Evolutionary conservation across 2,113 vertebrate genomes (phyloP).

Genomic region (Myotis yumanensis): DNA sequence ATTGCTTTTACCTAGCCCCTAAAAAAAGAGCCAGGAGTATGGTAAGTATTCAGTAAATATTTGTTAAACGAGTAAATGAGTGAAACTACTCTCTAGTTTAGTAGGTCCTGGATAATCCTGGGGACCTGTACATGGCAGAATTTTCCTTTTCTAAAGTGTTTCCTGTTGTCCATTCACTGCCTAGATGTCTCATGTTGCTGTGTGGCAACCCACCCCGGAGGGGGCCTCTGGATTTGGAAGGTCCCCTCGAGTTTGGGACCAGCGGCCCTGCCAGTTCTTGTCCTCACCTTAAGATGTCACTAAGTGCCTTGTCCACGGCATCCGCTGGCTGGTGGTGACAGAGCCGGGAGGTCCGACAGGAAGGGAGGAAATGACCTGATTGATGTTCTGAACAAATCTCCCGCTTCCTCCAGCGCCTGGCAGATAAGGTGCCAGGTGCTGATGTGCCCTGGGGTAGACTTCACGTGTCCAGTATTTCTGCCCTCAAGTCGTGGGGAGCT

Average conservation of each 20-base stretch:
- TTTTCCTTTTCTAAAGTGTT: not conserved
- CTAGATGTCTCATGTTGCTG: not conserved
- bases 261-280: constrained; percentile 68
- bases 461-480: not conserved
- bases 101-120: not conserved
- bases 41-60: not conserved
- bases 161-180: not conserved
- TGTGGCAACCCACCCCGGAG: fast-evolving
- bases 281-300: constrained; percentile 84
- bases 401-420: constrained; percentile 72
- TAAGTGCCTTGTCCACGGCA: constrained; percentile 69
- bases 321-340: not conserved
- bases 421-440: constrained; percentile 78
- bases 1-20: not conserved
- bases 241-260: not conserved
- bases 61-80: not conserved
- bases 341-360: not conserved
- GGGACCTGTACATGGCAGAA: not conserved
- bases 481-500: not conserved
- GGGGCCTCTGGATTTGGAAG: no score
- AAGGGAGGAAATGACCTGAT: constrained; percentile 74
- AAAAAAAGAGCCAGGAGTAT: not conserved
- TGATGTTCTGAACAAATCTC: constrained; percentile 76
- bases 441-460: constrained; percentile 21
- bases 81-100: no score